Evolutionary conservation across 2,888 invertebrate species (phyloP).

Genomic region (Nymphalis urticae): DNA sequence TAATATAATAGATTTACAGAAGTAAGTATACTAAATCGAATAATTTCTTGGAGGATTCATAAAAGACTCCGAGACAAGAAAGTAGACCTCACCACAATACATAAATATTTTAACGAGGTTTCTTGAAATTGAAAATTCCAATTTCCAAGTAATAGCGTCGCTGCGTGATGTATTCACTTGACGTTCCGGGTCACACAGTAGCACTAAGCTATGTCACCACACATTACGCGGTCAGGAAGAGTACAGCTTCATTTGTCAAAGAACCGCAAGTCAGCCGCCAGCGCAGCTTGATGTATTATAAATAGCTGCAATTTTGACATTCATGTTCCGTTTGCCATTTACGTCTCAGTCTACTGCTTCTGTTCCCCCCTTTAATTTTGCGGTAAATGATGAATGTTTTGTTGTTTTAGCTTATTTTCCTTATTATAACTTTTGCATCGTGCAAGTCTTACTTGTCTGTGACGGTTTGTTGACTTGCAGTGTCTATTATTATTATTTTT

Average conservation of each 20-base stretch:
- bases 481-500: not conserved
- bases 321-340: conserved; percentile 57
- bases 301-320: conserved; percentile 70
- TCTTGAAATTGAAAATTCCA: conserved; percentile 24
- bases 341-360: conserved; percentile 52
- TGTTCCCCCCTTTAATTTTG: conserved; percentile 62
- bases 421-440: conserved; percentile 11
- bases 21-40: not conserved
- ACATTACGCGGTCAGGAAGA: conserved; percentile 46
- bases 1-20: too few species aligned
- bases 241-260: conserved; percentile 74
- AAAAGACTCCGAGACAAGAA: not conserved
- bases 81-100: conserved; percentile 18
- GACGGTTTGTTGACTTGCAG: not conserved
- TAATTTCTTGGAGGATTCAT: not conserved
- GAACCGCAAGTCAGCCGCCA: conserved; percentile 60
- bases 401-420: conserved; percentile 41
- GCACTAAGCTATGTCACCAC: conserved; percentile 44
- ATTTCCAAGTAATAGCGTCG: conserved; percentile 30
- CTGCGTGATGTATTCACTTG: conserved; percentile 38
- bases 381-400: conserved; percentile 56
- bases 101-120: conserved; percentile 24
- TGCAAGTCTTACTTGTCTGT: not conserved
- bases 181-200: conserved; percentile 52
- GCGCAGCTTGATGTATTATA: conserved; percentile 60